Percentiles rank a stretch among this genome's conserved stretches.
Evolutionary conservation across 2,888 invertebrate genomes (phyloP).

Genomic region (Pecten maximus): DNA sequence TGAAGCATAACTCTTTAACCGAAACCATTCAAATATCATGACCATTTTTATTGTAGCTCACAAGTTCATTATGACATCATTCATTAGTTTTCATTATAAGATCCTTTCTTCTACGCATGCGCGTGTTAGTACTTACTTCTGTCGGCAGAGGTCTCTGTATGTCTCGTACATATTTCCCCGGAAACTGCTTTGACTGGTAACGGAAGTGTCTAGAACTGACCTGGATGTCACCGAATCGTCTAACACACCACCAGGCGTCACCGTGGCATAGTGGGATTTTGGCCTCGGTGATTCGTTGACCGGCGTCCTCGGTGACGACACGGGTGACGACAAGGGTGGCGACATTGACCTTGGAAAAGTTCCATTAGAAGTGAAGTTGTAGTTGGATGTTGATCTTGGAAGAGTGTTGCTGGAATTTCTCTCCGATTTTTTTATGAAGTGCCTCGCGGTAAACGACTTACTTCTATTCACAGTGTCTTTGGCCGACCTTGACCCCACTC

Average conservation of each 20-base stretch:
- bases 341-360: slow-evolving; percentile 11
- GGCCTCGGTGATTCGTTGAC: neutral
- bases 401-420: neutral
- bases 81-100: too few relatives aligned
- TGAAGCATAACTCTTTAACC: too few relatives aligned
- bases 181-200: neutral
- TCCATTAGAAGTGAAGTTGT: neutral
- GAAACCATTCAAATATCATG: too few relatives aligned
- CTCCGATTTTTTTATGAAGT: neutral
- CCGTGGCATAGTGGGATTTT: neutral
- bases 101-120: neutral
- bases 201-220: neutral
- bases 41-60: too few relatives aligned
- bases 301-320: neutral
- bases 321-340: neutral
- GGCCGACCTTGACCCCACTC: neutral
- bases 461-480: neutral
- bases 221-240: neutral
- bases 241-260: neutral
- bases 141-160: slow-evolving; percentile 22
- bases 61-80: too few relatives aligned
- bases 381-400: neutral
- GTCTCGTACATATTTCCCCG: slow-evolving; percentile 2
- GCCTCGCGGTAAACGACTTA: neutral
- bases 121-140: neutral